A percentile compares a stretch with the other conserved stretches of the same genome.
These are phyloP conservation scores for Sinodicranocentrus sp. DNA, from an alignment of 2,888 invertebrate species.

Conservation along the genomic window DNA sequence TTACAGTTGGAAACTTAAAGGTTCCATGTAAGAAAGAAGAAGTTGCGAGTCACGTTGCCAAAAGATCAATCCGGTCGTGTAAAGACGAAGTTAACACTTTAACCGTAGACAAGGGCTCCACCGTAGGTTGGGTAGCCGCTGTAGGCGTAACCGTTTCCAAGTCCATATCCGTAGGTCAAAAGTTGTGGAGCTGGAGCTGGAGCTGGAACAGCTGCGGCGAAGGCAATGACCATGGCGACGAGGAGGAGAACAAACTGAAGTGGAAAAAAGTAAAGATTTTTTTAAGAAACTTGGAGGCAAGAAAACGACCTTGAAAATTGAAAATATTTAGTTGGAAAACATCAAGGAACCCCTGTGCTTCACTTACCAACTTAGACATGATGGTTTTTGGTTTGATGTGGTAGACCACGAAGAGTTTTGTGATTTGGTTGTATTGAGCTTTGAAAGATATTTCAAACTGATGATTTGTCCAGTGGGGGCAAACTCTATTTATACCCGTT, in stretches of 20 bases:
- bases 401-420: conserved; percentile 41
- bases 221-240: conserved; percentile 51
- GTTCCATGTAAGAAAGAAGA: conserved; percentile 1
- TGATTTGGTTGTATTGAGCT: conserved; percentile 5
- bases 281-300: too few species aligned
- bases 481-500: background rate
- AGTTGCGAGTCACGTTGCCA: conserved; percentile 5
- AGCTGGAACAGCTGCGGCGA: conserved; percentile 46
- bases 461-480: conserved; percentile 13
- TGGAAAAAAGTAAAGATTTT: conserved; percentile 22
- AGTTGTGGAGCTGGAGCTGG: conserved; percentile 38
- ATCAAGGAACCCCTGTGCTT: background rate
- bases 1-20: conserved; percentile 3
- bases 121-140: conserved; percentile 3
- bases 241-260: conserved; percentile 60
- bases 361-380: conserved; percentile 70
- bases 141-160: conserved; percentile 28
- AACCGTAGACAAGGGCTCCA: conserved; percentile 3
- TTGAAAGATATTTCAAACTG: conserved; percentile 44
- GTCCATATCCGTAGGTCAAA: conserved; percentile 41
- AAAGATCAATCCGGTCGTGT: background rate
- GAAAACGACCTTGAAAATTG: too few species aligned
- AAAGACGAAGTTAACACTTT: conserved; percentile 2
- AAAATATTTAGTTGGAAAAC: background rate
- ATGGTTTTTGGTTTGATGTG: conserved; percentile 55